These are phyloP conservation scores for Galaxias olidus DNA, from an alignment of 2,797 vertebrate genomes.

Conservation along the genomic window DNA sequence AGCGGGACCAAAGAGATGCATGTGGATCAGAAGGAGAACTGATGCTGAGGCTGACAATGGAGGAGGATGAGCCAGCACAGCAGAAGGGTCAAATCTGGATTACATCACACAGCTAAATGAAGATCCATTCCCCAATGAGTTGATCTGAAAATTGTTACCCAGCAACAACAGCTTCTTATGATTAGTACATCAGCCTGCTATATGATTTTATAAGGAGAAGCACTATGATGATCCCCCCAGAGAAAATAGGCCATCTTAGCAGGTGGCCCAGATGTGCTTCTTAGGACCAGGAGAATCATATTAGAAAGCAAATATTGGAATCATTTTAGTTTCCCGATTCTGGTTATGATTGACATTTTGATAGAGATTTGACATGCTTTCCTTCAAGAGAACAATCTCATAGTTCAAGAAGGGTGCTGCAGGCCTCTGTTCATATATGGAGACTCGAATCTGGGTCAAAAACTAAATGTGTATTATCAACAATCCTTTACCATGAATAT, in stretches of 20 bases:
- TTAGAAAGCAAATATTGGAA: slow-evolving; percentile 46
- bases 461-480: slow-evolving; percentile 36
- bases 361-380: not conserved
- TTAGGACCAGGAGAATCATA: slow-evolving; percentile 30
- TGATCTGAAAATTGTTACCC: slow-evolving; percentile 22
- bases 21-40: slow-evolving; percentile 32
- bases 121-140: slow-evolving; percentile 33
- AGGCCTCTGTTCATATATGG: slow-evolving; percentile 10
- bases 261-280: slow-evolving; percentile 14
- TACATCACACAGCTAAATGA: slow-evolving; percentile 52
- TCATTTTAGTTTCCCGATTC: slow-evolving; percentile 24
- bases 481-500: slow-evolving; percentile 12
- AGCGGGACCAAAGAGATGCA: slow-evolving; percentile 18
- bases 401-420: slow-evolving; percentile 9
- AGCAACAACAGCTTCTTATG: slow-evolving; percentile 28
- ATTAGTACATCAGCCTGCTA: slow-evolving; percentile 31
- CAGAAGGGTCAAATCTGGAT: slow-evolving; percentile 41
- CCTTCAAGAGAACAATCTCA: slow-evolving; percentile 19
- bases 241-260: slow-evolving; percentile 45
- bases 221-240: slow-evolving; percentile 23
- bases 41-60: slow-evolving; percentile 26
- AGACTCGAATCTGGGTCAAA: slow-evolving; percentile 13
- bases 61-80: slow-evolving; percentile 8
- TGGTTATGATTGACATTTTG: not conserved
- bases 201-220: slow-evolving; percentile 27